Conservation (phyloP, 2,797 vertebrate genomes). For the Smutsia gigantea region DNA sequence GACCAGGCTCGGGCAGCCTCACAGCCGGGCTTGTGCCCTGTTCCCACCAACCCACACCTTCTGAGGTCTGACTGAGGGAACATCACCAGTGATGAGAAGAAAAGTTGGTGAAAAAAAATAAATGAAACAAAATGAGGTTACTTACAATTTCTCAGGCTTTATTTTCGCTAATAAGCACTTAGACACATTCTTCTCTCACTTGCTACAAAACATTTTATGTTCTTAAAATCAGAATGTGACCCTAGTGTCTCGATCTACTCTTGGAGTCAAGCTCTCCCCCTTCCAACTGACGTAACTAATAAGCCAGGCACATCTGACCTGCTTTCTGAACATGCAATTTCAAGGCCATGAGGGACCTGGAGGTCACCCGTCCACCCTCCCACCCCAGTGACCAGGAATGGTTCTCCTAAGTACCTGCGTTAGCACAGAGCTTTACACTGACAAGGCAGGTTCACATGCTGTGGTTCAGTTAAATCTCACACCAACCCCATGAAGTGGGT, state of each 20-base stretch:
- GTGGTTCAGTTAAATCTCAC: not conserved
- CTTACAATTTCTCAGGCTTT: not conserved
- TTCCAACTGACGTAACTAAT: rapidly evolving
- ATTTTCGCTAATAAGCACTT: not conserved
- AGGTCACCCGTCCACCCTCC: no score
- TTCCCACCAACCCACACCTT: not conserved
- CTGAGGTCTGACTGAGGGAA: not conserved
- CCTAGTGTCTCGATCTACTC: rapidly evolving
- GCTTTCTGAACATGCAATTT: not conserved
- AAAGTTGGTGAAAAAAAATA: not conserved
- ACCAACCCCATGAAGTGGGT: rapidly evolving
- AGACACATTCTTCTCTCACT: not conserved
- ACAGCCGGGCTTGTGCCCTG: rapidly evolving
- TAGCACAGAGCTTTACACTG: rapidly evolving
- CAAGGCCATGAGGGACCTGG: not conserved
- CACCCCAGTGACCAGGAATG: not conserved
- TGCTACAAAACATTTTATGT: not conserved
- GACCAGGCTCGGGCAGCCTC: not conserved
- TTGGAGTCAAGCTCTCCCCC: rapidly evolving
- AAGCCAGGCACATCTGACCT: rapidly evolving
- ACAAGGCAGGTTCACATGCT: rapidly evolving
- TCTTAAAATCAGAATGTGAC: rapidly evolving
- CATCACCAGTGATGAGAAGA: not conserved
- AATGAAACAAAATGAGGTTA: not conserved
- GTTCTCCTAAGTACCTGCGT: rapidly evolving